Conservation (phyloP, 1,140 invertebrate species). For the Pseudomyrmex concolor region DNA sequence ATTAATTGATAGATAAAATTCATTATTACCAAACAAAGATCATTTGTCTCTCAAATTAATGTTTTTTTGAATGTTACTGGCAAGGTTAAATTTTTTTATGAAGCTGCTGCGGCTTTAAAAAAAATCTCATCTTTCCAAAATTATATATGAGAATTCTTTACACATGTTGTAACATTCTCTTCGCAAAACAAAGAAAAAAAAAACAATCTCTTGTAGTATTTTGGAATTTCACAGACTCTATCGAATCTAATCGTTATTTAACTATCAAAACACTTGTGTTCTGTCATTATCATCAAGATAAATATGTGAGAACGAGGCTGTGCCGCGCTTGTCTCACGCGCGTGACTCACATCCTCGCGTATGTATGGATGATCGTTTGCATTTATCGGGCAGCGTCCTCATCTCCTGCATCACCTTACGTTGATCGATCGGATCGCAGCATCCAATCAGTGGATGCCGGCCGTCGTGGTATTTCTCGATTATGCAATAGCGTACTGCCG, state of each 20-base stretch:
- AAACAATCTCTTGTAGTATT: too few species aligned
- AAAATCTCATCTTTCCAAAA: not conserved
- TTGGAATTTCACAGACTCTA: not conserved
- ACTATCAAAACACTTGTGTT: constrained; percentile 18
- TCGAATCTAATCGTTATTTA: constrained; percentile 4
- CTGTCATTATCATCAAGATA: not conserved
- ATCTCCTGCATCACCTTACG: not conserved
- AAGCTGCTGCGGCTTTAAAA: not conserved
- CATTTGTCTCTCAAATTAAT: constrained; percentile 9
- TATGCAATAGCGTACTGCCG: constrained; percentile 45
- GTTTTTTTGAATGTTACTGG: not conserved
- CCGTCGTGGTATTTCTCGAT: constrained; percentile 47
- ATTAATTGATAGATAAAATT: not conserved
- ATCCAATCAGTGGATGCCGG: not conserved
- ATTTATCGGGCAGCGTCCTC: constrained; percentile 24
- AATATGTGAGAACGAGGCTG: not conserved
- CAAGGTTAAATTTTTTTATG: not conserved
- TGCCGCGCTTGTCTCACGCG: not conserved
- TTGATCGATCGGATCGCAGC: constrained; percentile 4
- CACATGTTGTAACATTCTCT: not conserved
- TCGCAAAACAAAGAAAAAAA: too few species aligned
- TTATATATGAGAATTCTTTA: not conserved
- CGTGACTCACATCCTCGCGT: constrained; percentile 8
- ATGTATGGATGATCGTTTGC: constrained; percentile 30
- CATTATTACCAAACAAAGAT: not conserved